Percentiles rank a stretch among this genome's conserved stretches.
Conservation (phyloP, 2,888 invertebrate species). For the Nomada flava region DNA sequence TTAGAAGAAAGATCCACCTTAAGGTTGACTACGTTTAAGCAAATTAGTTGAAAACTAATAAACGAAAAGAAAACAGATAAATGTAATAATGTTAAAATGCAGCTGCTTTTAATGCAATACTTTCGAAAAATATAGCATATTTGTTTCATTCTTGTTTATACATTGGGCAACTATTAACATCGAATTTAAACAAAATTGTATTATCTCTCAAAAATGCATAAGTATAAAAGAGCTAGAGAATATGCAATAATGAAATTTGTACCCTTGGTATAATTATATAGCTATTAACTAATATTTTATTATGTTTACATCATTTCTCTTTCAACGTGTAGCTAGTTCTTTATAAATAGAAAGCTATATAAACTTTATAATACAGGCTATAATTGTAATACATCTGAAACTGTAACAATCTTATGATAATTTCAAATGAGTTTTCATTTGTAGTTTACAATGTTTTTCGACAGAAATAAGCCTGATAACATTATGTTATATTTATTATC, state of each 20-base stretch:
- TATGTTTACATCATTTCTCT: constrained; percentile 18
- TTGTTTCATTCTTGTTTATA: constrained; percentile 31
- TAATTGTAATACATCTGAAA: constrained; percentile 19
- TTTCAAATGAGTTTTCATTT: constrained; percentile 26
- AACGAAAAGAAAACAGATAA: constrained; percentile 10
- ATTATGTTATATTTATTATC: constrained; percentile 58
- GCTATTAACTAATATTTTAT: constrained; percentile 18
- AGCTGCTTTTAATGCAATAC: constrained; percentile 68
- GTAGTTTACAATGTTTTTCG: constrained; percentile 23
- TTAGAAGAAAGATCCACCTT: constrained; percentile 14
- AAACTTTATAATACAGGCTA: constrained; percentile 38
- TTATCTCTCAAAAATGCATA: constrained; percentile 7
- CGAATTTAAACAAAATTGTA: constrained; percentile 20
- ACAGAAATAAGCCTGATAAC: constrained; percentile 44
- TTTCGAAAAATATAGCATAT: constrained; percentile 45
- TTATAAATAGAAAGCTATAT: constrained; percentile 31
- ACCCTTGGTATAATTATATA: constrained; percentile 24
- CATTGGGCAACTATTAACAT: constrained; percentile 34
- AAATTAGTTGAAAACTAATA: constrained; percentile 18
- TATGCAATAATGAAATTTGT: constrained; percentile 14
- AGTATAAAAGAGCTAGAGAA: constrained; percentile 29
- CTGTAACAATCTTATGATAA: constrained; percentile 19
- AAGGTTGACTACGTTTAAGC: constrained; percentile 29
- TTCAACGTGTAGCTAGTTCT: constrained; percentile 23
- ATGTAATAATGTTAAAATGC: constrained; percentile 37